Base-by-base conservation (phyloP, 2,888 invertebrate genomes). In the Drosophila subquinaria region DNA sequence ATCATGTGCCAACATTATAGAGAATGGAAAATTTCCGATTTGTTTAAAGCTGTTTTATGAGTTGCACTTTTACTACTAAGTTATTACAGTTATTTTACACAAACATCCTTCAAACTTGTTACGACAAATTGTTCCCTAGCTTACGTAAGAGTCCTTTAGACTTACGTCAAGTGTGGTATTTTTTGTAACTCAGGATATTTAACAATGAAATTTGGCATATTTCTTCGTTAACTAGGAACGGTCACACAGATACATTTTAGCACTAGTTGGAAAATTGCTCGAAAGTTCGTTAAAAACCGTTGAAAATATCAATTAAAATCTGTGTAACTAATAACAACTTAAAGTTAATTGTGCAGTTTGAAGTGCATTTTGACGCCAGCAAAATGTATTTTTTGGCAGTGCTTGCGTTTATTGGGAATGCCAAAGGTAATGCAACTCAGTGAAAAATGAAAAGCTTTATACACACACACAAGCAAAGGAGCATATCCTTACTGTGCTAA, bases 381-480 rank as follows among this genome's bases (percentile, higher is more conserved):
- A 89, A 89, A 78, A 92, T 92, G 92, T 90, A 89, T 82, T 83
- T 91, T 79, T 88, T 92, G 82, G 82, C 87, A 70, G 88, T 91
- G 81, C 79, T 92, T 73, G 90, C 89, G 75, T 82, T 92, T 68
- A 91, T 92, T 91, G 92, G 82, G 88, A 92, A 91, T 88, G 81
- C 92, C 79, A 91, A 91, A 92, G 92, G 92, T 92, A 92, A 92
- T 87, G 69, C 50, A 36, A 70, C 36, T 64, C 51, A 51, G 63
- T 62, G 60, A 78, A 77, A 74, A 45, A 70, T 69, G 74, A 83
- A 86, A 88, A 85, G 73, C 76, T 75, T 81, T 62, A 79, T 83
- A 81, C 69, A 84, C 82, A 83, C 56, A 64, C 45, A 57, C 38
- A 51, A 61, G 67, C 51, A 53, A 48, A 66, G 53, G 51, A 79